Evolutionary conservation across 2,888 invertebrate species (phyloP).

Genomic region (Drosophila pegasa): DNA sequence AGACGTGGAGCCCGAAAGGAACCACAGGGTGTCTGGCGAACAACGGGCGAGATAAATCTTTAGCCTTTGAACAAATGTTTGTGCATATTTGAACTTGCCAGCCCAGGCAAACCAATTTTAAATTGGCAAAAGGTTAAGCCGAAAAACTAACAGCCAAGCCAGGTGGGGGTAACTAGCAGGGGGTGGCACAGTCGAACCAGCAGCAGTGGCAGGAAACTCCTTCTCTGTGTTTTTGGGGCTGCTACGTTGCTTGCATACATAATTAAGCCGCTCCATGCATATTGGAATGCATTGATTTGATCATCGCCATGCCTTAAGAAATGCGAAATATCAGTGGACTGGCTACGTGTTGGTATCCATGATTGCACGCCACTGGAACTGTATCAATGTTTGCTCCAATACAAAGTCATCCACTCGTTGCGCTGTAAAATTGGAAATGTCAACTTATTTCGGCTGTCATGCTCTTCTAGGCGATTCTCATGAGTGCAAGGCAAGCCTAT

Average conservation of each 20-base stretch:
- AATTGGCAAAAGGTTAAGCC: slow-evolving; percentile 80
- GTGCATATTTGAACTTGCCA: slow-evolving; percentile 78
- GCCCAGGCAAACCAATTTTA: slow-evolving; percentile 70
- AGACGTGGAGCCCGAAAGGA: slow-evolving; percentile 52
- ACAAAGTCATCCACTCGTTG: no score
- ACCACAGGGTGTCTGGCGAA: slow-evolving; percentile 76
- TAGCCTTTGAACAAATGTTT: slow-evolving; percentile 79
- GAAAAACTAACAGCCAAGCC: slow-evolving; percentile 69
- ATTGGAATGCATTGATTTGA: slow-evolving; percentile 56
- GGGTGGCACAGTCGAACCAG: background rate
- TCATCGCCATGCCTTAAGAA: slow-evolving; percentile 1
- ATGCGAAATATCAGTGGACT: slow-evolving; percentile 4
- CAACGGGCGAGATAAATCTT: slow-evolving; percentile 76
- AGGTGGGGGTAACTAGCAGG: background rate
- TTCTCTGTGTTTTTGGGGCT: slow-evolving; percentile 32
- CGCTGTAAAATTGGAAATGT: background rate
- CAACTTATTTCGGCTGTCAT: no score
- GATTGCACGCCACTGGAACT: background rate
- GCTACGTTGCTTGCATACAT: slow-evolving; percentile 69
- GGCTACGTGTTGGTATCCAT: slow-evolving; percentile 5
- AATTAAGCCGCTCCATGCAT: slow-evolving; percentile 56
- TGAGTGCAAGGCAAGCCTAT: background rate
- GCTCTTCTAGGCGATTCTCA: no score
- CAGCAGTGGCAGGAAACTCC: background rate
- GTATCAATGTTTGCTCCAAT: background rate